These are phyloP conservation scores for Nebria brevicollis DNA, from an alignment of 2,888 invertebrate species.

Conservation along the genomic window DNA sequence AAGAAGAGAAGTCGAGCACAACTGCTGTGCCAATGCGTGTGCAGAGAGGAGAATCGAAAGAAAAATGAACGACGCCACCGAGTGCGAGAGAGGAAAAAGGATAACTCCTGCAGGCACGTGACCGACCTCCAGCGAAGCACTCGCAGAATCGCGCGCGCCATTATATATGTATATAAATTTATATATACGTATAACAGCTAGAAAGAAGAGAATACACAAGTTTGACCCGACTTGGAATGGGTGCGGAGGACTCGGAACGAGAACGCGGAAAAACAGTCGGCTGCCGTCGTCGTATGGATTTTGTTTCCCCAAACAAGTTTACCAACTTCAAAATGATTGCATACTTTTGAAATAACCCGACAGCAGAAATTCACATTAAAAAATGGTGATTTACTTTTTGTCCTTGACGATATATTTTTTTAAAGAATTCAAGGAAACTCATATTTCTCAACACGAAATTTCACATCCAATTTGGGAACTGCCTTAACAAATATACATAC, in stretches of 20 bases:
- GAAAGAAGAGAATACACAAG: conserved; percentile 7
- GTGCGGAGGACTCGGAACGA: not conserved
- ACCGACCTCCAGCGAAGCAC: conserved; percentile 30
- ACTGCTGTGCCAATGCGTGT: not conserved
- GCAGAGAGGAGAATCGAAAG: not conserved
- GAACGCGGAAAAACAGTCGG: conserved; percentile 17
- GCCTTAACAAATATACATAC: no score
- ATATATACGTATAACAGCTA: not conserved
- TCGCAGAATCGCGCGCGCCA: not conserved
- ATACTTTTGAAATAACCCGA: conserved; percentile 38
- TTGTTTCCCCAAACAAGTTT: conserved; percentile 44
- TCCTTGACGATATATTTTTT: not conserved
- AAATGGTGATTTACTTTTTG: conserved; percentile 27
- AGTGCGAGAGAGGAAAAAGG: conserved; percentile 10
- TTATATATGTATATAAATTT: not conserved
- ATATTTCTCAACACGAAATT: not conserved
- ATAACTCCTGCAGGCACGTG: conserved; percentile 26
- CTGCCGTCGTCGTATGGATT: conserved; percentile 27
- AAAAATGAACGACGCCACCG: conserved; percentile 9
- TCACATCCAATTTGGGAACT: not conserved
- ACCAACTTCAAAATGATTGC: conserved; percentile 42
- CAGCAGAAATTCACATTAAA: conserved; percentile 32
- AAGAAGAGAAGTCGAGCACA: not conserved
- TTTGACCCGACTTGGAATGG: conserved; percentile 1
- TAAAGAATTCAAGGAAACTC: not conserved